Percentiles rank a stretch among this genome's conserved stretches.
These are phyloP conservation scores for Ptychadena robeensis DNA, from an alignment of 2,797 vertebrate genomes.

Conservation along the genomic window DNA sequence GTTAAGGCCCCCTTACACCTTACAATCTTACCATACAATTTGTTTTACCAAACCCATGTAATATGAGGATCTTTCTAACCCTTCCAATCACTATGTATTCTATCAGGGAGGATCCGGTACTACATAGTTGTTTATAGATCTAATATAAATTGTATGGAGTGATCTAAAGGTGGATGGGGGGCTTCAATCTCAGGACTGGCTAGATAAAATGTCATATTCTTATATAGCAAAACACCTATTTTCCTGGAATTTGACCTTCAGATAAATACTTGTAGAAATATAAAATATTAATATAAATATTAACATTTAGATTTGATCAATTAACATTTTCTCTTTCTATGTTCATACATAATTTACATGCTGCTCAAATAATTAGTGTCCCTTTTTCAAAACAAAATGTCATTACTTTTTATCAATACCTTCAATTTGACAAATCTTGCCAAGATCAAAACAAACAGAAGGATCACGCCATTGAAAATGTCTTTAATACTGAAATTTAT, in stretches of 20 bases:
- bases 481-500: conserved; percentile 36
- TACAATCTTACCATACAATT: no score
- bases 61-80: no score
- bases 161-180: no score
- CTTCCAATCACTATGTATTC: no score
- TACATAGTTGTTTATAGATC: no score
- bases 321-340: neutral
- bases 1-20: no score
- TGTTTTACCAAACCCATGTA: no score
- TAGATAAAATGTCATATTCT: neutral
- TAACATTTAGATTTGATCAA: neutral
- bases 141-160: no score
- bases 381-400: conserved; percentile 7
- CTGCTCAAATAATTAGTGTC: neutral
- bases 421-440: conserved; percentile 16
- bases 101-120: no score
- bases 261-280: no score
- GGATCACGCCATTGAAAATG: conserved; percentile 30
- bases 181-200: neutral
- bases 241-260: neutral
- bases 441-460: conserved; percentile 48
- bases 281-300: no score
- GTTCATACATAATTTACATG: neutral
- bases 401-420: conserved; percentile 32
- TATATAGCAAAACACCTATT: neutral